phyloP scores from a whole-genome alignment of 2,113 vertebrate species.

The Phylloscopus trochilus region DNA sequence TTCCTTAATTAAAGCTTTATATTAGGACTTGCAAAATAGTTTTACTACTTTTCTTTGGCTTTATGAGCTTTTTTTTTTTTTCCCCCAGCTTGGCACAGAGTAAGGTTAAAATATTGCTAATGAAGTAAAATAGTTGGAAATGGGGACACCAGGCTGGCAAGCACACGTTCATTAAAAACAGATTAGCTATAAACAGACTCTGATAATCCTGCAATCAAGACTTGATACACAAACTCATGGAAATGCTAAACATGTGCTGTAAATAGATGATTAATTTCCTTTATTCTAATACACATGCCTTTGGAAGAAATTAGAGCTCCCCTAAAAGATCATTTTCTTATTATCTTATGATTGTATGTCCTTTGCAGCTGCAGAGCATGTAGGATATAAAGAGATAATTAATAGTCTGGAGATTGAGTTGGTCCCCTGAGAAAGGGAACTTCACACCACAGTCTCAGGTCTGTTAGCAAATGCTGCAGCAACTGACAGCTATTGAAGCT shows the following conservation, averaged over 20 bases:
- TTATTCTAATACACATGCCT: background rate
- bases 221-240: slow-evolving; percentile 37
- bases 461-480: background rate
- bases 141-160: slow-evolving; percentile 16
- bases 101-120: slow-evolving; percentile 9
- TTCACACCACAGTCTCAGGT: background rate
- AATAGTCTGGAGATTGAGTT: background rate
- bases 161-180: slow-evolving; percentile 50
- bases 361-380: background rate
- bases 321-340: slow-evolving; percentile 8
- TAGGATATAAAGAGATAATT: slow-evolving; percentile 15
- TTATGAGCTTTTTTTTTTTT: background rate
- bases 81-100: background rate
- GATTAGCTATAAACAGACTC: slow-evolving; percentile 52
- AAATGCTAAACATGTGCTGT: slow-evolving; percentile 47
- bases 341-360: background rate
- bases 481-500: background rate
- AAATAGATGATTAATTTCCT: slow-evolving; percentile 48
- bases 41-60: background rate
- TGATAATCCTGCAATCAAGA: slow-evolving; percentile 60
- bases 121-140: slow-evolving; percentile 17
- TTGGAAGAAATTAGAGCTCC: slow-evolving; percentile 10
- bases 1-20: slow-evolving; percentile 47
- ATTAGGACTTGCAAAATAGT: background rate
- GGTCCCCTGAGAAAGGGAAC: background rate